These are phyloP conservation scores for Agapornis canus DNA, from an alignment of 2,797 vertebrate species.

Conservation along the genomic window DNA sequence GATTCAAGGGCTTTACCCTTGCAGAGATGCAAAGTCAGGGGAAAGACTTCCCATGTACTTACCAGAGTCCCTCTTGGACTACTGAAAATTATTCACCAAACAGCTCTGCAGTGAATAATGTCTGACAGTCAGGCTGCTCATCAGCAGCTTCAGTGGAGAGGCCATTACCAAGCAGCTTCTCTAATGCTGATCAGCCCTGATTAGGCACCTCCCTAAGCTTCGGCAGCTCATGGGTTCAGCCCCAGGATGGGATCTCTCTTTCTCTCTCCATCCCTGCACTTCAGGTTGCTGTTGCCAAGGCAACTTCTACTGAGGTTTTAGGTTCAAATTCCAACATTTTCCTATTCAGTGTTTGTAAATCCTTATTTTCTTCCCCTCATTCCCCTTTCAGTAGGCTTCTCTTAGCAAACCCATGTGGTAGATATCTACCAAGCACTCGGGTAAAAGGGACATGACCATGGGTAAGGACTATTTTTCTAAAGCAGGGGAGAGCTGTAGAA, in stretches of 20 bases:
- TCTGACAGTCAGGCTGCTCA: neutral
- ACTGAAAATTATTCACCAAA: neutral
- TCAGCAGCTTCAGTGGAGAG: neutral
- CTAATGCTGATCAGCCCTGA: neutral
- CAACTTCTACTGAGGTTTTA: neutral
- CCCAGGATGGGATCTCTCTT: neutral
- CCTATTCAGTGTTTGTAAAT: neutral
- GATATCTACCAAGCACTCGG: neutral
- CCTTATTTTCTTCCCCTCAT: neutral
- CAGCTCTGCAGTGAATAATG: neutral
- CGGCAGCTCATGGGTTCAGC: neutral
- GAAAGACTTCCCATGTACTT: neutral
- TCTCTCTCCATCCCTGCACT: neutral
- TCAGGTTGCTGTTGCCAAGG: neutral
- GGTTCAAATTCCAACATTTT: neutral
- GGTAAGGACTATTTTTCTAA: neutral
- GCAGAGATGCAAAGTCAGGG: neutral
- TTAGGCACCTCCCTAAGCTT: neutral
- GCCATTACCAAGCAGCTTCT: neutral
- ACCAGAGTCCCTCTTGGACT: neutral
- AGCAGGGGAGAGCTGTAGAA: neutral
- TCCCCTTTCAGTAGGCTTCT: neutral
- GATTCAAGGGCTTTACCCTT: neutral
- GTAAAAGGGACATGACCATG: neutral
- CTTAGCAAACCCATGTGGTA: neutral